Percentiles rank a stretch among this genome's conserved stretches.
These are phyloP conservation scores for Gymnorhina tibicen DNA, from an alignment of 2,113 vertebrate species.

Conservation along the genomic window DNA sequence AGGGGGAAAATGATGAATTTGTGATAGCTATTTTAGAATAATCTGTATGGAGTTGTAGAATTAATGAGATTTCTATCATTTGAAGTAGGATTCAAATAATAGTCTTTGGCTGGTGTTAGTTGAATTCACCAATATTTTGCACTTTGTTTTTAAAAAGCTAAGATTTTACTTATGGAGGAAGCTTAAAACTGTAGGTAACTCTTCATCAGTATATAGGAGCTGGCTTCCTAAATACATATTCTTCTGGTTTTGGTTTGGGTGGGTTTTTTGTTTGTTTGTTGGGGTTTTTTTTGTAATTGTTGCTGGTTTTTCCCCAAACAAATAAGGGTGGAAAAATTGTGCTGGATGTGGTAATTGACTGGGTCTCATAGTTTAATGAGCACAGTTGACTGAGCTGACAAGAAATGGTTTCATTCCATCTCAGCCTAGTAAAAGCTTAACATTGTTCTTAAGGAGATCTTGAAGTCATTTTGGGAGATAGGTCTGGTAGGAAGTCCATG, in stretches of 20 bases:
- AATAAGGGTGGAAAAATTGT: background rate
- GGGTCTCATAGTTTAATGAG: background rate
- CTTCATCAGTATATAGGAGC: background rate
- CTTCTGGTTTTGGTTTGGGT: background rate
- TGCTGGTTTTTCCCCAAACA: background rate
- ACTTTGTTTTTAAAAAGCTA: background rate
- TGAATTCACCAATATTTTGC: background rate
- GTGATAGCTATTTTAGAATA: background rate
- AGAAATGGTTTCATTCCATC: background rate
- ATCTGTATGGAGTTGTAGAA: background rate
- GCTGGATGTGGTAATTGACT: background rate
- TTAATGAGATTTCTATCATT: background rate
- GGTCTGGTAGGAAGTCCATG: background rate
- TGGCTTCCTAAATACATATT: background rate
- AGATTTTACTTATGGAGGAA: background rate
- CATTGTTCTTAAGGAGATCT: background rate
- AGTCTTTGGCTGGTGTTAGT: background rate
- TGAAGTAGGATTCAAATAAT: background rate
- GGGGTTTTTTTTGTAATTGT: background rate
- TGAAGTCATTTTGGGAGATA: background rate
- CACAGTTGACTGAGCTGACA: background rate
- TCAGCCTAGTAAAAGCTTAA: background rate
- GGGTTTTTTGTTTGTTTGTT: background rate
- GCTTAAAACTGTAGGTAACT: background rate
- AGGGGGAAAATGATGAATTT: background rate